Percentiles rank a stretch among this genome's conserved stretches.
phyloP scores from a whole-genome alignment of 2,888 invertebrate species.

The Drosophila neoperkinsi region DNA sequence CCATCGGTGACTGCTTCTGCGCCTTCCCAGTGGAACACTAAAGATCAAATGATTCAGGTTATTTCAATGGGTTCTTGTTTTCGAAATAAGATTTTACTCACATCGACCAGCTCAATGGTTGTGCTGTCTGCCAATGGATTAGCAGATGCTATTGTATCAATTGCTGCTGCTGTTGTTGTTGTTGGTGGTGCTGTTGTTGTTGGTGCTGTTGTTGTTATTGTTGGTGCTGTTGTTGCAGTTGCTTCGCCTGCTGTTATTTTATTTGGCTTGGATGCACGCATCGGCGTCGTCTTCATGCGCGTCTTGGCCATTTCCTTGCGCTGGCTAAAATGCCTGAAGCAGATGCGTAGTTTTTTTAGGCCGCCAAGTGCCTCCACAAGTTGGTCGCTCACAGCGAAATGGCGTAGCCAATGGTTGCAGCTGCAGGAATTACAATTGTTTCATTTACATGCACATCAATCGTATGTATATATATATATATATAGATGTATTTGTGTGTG shows the following conservation, averaged over 20 bases:
- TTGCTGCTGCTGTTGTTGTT: background rate
- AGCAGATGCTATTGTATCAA: conserved; percentile 16
- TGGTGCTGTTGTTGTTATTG: conserved; percentile 5
- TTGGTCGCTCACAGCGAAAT: conserved; percentile 70
- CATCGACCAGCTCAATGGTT: conserved; percentile 62
- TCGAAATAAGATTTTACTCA: conserved; percentile 34
- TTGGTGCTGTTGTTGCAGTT: background rate
- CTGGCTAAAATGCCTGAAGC: conserved; percentile 74
- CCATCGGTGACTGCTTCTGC: conserved; percentile 17
- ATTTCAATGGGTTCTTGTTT: background rate
- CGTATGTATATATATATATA: background rate
- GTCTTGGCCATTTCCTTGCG: conserved; percentile 81
- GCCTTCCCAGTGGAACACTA: conserved; percentile 38
- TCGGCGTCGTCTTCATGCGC: conserved; percentile 82
- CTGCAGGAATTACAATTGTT: conserved; percentile 65
- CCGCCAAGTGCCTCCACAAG: conserved; percentile 71
- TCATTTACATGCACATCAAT: conserved; percentile 12
- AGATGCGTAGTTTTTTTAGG: conserved; percentile 76
- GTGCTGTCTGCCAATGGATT: conserved; percentile 61
- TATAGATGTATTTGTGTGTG: background rate
- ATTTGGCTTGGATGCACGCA: conserved; percentile 75
- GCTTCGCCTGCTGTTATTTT: conserved; percentile 24
- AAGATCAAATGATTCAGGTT: background rate
- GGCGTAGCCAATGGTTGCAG: conserved; percentile 79
- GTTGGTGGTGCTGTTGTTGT: background rate